Conservation (phyloP, 2,113 vertebrate species). For the Percopsis transmontana region DNA sequence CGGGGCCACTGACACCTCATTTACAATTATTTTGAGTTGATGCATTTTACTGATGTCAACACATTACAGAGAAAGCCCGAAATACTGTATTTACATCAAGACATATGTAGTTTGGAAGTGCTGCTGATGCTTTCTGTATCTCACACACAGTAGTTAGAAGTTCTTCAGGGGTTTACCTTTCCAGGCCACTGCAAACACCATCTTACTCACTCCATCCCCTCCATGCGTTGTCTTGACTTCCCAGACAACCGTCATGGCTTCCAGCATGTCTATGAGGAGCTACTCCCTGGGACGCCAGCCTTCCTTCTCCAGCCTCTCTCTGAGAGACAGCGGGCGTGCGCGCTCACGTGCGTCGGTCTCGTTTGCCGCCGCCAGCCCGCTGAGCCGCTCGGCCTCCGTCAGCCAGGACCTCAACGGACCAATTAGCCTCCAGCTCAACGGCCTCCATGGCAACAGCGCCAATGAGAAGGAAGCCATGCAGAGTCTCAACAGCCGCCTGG, state of each 20-base stretch:
- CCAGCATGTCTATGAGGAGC: conserved; percentile 74
- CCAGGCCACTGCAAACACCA: neutral
- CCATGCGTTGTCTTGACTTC: neutral
- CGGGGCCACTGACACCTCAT: too few species aligned
- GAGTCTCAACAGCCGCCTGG: conserved; percentile 87
- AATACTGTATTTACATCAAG: too few species aligned
- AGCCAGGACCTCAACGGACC: conserved; percentile 74
- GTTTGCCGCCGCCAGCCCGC: conserved; percentile 59
- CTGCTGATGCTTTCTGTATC: too few species aligned
- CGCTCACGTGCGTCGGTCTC: conserved; percentile 72
- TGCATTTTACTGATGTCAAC: too few species aligned
- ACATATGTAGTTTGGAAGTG: too few species aligned
- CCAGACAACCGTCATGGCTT: conserved; percentile 67
- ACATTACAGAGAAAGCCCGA: too few species aligned
- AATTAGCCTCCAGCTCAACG: conserved; percentile 60
- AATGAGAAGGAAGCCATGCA: conserved; percentile 92
- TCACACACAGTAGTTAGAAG: too few species aligned
- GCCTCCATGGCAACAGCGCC: conserved; percentile 69
- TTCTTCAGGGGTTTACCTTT: too few species aligned
- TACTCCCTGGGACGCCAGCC: conserved; percentile 73
- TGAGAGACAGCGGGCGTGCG: conserved; percentile 70
- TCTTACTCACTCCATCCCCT: neutral
- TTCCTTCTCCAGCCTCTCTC: conserved; percentile 78
- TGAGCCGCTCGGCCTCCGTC: conserved; percentile 72
- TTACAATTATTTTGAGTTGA: too few species aligned